phyloP scores from a whole-genome alignment of 2,113 vertebrate species.

The Gobius niger region DNA sequence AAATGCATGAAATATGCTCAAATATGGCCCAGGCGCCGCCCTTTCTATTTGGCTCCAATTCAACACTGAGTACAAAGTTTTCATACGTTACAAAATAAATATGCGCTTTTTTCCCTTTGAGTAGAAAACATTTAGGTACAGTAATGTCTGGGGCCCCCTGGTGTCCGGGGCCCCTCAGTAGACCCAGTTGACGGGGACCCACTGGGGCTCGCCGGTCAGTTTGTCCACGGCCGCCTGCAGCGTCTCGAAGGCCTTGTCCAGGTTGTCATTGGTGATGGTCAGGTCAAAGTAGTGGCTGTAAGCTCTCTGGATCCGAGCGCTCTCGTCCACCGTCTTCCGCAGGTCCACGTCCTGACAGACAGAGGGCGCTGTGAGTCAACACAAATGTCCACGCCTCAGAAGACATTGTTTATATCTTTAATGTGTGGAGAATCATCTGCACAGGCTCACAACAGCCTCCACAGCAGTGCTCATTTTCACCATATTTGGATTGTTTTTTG shows the following conservation, averaged over 20 bases:
- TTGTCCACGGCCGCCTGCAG: slow-evolving; percentile 87
- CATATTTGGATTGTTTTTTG: no score
- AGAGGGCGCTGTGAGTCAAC: neutral
- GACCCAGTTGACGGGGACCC: slow-evolving; percentile 98
- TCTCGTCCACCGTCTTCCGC: slow-evolving; percentile 96
- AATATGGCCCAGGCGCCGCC: slow-evolving; percentile 45
- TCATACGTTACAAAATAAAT: slow-evolving; percentile 98
- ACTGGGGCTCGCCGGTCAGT: slow-evolving; percentile 88
- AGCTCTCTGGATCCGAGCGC: slow-evolving; percentile 89
- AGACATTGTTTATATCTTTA: no score
- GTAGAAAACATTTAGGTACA: slow-evolving; percentile 90
- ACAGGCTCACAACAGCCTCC: no score
- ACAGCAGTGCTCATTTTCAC: no score
- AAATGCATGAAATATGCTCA: slow-evolving; percentile 65
- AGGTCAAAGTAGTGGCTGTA: slow-evolving; percentile 98
- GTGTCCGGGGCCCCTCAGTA: slow-evolving; percentile 78
- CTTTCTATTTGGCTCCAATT: slow-evolving; percentile 48
- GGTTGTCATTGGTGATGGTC: slow-evolving; percentile 92
- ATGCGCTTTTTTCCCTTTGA: slow-evolving; percentile 89
- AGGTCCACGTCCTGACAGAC: slow-evolving; percentile 88
- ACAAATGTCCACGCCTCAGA: neutral
- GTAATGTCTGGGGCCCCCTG: neutral
- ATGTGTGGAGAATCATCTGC: no score
- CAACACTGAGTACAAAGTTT: slow-evolving; percentile 89
- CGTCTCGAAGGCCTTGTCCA: slow-evolving; percentile 94